phyloP scores from a whole-genome alignment of 2,797 vertebrate species.

The Micrastur ruficollis region DNA sequence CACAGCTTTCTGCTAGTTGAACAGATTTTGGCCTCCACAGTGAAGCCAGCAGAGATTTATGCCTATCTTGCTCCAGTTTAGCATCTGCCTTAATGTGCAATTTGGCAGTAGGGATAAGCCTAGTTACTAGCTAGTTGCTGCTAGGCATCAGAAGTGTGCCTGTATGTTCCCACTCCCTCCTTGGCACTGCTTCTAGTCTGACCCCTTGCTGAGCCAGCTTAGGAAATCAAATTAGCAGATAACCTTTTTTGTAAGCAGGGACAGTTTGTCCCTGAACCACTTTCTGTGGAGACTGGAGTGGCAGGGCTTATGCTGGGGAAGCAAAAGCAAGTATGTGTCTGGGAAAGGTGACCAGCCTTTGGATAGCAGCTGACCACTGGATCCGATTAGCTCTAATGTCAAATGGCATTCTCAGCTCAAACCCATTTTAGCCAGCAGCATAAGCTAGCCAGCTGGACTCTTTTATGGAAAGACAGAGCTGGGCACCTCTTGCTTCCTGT shows the following conservation, averaged over 20 bases:
- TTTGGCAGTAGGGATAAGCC: background rate
- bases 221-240: background rate
- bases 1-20: background rate
- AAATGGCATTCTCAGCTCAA: background rate
- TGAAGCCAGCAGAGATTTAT: background rate
- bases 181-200: background rate
- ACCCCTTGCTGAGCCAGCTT: background rate
- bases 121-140: background rate
- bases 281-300: background rate
- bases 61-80: accelerated
- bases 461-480: background rate
- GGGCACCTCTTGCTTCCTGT: background rate
- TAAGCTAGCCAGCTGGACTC: background rate
- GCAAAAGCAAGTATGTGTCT: background rate
- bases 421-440: background rate
- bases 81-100: background rate
- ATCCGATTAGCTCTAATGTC: background rate
- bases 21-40: background rate
- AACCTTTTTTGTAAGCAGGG: background rate
- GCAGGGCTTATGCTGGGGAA: background rate
- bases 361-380: background rate
- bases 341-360: background rate
- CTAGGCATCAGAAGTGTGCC: background rate
- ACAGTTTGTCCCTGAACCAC: background rate
- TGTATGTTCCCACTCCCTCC: background rate